These are phyloP conservation scores for Phocoena sinus DNA, from an alignment of 2,113 vertebrate species.

Conservation along the genomic window DNA sequence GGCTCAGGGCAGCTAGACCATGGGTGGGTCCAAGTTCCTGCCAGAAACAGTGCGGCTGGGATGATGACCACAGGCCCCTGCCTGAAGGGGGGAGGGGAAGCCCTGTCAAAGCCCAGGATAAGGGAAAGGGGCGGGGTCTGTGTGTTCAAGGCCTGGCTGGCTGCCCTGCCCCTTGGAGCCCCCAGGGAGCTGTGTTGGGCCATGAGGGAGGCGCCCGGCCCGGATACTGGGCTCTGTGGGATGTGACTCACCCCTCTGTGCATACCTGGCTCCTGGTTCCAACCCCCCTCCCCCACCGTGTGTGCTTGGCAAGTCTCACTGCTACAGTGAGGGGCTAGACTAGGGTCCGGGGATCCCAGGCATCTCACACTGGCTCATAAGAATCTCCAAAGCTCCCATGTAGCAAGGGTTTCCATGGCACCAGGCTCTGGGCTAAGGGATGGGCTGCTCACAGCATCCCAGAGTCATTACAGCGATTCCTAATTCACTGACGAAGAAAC, in stretches of 20 bases:
- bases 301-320: not conserved
- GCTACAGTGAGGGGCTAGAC: not conserved
- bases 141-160: rapidly evolving
- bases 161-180: not conserved
- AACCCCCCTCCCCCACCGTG: rapidly evolving
- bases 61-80: rapidly evolving
- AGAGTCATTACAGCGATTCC: not conserved
- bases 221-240: not conserved
- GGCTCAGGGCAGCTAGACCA: not conserved
- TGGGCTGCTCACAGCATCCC: not conserved
- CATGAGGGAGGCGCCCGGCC: rapidly evolving
- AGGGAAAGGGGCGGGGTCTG: not conserved
- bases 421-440: not conserved
- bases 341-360: not conserved
- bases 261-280: not conserved
- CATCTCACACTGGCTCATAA: not conserved
- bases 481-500: no score
- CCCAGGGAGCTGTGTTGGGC: not conserved
- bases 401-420: not conserved
- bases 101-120: not conserved
- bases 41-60: rapidly evolving
- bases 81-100: rapidly evolving
- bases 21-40: not conserved
- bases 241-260: rapidly evolving
- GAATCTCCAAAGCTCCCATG: not conserved